Evolutionary conservation across 2,113 vertebrate species (phyloP), one percentile per base, ranked within the genome.

Genomic region (Seriola dumerili): DNA sequence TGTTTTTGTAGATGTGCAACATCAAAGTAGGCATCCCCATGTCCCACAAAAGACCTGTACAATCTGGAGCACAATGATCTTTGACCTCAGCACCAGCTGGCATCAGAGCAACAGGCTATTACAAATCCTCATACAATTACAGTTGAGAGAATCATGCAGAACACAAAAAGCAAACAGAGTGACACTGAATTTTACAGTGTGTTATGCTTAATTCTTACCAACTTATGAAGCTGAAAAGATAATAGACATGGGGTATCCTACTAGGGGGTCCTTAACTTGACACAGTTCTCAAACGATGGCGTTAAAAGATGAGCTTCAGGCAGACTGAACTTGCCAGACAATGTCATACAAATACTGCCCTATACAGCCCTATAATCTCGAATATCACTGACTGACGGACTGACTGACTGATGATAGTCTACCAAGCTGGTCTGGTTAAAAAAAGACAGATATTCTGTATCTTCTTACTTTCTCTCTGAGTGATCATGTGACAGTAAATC

Each of bases 1-100:
- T 71, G 38, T 50, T 76, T 86, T 84, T 76, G 80, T 84, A 81
- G 57, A 67, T 76, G 74, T 81, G 68, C 44, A 68, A 91, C 89
- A 88, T 93, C 88, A 93, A 94, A 93, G 89, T 76, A 32, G 50
- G 63, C 62, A 46, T 68, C 68, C 46, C 80, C 36, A 64, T 77
- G 74, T 87, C 77, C 79, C 67, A 81, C 70, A 81, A 79, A 85
- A 58, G 84, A 40, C 42, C 86, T 73, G 61, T 58, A 79, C 42
- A 57, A 77, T 89, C 71, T 88, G 81, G 85, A 77, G 74, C 42
- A 72, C 36, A 57, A 19, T 44, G 48, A 83, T 48, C 64, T 78
- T 69, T 80, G 74, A 85, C 77, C 63, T 46, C 7, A 42, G 66
- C 42, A 58, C 32, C 10, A 38, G 52, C 58, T 61, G 69, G 70